Conservation (phyloP, 2,113 vertebrate genomes). For the Natator depressus region DNA sequence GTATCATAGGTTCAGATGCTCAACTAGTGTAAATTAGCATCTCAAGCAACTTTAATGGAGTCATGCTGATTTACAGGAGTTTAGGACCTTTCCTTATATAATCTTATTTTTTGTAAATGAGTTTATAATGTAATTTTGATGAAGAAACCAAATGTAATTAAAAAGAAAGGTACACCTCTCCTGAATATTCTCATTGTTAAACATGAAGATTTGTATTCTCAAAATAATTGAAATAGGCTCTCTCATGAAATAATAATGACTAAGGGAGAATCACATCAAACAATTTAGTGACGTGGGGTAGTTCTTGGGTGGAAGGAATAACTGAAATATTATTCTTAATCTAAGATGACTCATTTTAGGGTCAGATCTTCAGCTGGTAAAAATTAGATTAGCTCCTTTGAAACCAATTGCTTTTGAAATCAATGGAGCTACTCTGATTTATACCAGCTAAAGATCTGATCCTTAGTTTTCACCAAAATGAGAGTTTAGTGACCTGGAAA, state of each 20-base stretch:
- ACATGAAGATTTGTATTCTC: background rate
- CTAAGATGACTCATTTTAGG: background rate
- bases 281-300: background rate
- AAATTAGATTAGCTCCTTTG: background rate
- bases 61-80: no score
- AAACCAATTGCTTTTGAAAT: background rate
- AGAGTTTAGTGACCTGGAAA: background rate
- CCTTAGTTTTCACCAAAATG: background rate
- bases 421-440: background rate
- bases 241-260: background rate
- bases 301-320: background rate
- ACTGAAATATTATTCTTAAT: background rate
- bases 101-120: no score
- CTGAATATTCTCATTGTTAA: background rate
- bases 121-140: no score
- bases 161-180: background rate
- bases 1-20: no score
- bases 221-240: background rate
- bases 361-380: background rate
- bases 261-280: background rate
- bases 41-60: no score
- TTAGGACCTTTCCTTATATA: no score
- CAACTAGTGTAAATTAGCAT: no score
- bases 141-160: background rate
- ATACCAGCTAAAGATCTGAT: background rate